phyloP scores from a whole-genome alignment of 2,888 invertebrate species.

The Ceriagrion tenellum region DNA sequence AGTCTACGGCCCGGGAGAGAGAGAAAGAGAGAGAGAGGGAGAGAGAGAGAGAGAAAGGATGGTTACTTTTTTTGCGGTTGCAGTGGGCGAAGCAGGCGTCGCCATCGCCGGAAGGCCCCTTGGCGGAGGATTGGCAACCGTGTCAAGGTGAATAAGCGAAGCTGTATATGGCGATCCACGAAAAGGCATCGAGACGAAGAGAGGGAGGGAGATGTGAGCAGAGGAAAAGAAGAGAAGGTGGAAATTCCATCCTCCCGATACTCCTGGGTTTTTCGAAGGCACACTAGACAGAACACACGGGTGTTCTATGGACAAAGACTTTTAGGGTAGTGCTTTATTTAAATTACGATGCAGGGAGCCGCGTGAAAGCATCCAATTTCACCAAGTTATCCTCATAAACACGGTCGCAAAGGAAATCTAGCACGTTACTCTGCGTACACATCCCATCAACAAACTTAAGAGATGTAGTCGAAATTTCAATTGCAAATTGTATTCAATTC shows the following conservation, averaged over 20 bases:
- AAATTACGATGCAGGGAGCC: background rate
- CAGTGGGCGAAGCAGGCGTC: slow-evolving; percentile 48
- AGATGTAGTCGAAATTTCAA: too few relatives aligned
- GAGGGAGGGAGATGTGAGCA: background rate
- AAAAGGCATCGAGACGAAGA: background rate
- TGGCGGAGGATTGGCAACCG: slow-evolving; percentile 50
- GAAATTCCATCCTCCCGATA: background rate
- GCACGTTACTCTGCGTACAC: too few relatives aligned
- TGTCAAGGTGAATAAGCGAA: slow-evolving; percentile 54
- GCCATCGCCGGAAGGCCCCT: slow-evolving; percentile 56
- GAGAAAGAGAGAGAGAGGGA: background rate
- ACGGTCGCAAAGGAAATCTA: too few relatives aligned
- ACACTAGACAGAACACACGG: background rate
- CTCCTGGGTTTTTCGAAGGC: background rate
- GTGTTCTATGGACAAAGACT: background rate
- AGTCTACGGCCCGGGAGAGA: background rate
- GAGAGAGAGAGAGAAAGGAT: background rate
- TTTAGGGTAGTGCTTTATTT: background rate
- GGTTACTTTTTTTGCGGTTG: slow-evolving; percentile 15
- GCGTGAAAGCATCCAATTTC: too few relatives aligned
- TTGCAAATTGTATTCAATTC: too few relatives aligned
- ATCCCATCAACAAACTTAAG: too few relatives aligned
- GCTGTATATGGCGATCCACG: slow-evolving; percentile 30
- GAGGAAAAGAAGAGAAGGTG: background rate
- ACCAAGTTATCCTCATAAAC: too few relatives aligned